Evolutionary conservation across 1,140 invertebrate genomes (phyloP).

Genomic region (Drosophila gunungcola): DNA sequence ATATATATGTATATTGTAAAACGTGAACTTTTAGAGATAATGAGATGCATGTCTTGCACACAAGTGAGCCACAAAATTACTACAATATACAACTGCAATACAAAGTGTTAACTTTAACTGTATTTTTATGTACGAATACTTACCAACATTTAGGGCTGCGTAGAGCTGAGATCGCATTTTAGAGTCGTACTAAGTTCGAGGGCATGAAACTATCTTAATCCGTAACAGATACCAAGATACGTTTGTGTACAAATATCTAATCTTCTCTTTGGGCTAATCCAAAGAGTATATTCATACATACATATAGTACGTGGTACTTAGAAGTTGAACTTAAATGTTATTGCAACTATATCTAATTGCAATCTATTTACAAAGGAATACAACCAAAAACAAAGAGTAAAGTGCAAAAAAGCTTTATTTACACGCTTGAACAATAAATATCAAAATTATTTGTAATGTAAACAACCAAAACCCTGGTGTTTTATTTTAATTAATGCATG

Average conservation of each 20-base stretch:
- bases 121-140: conserved; percentile 40
- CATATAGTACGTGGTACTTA: conserved; percentile 31
- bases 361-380: conserved; percentile 50
- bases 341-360: conserved; percentile 47
- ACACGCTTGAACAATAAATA: conserved; percentile 62
- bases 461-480: conserved; percentile 16
- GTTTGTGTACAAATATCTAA: conserved; percentile 35
- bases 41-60: conserved; percentile 2
- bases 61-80: conserved; percentile 7
- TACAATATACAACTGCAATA: conserved; percentile 36
- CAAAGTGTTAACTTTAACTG: conserved; percentile 46
- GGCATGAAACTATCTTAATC: conserved; percentile 8
- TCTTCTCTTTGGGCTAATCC: neutral
- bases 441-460: conserved; percentile 52
- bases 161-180: conserved; percentile 40
- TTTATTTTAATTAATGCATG: conserved; percentile 7
- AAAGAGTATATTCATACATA: conserved; percentile 15
- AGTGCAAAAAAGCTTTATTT: conserved; percentile 61
- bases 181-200: conserved; percentile 17
- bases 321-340: conserved; percentile 48
- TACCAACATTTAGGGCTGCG: conserved; percentile 32
- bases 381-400: conserved; percentile 48
- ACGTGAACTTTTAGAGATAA: conserved; percentile 22
- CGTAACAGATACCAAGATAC: conserved; percentile 7
- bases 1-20: conserved; percentile 23